Conservation (phyloP, 2,888 invertebrate species). For the Cheilosia vernalis region DNA sequence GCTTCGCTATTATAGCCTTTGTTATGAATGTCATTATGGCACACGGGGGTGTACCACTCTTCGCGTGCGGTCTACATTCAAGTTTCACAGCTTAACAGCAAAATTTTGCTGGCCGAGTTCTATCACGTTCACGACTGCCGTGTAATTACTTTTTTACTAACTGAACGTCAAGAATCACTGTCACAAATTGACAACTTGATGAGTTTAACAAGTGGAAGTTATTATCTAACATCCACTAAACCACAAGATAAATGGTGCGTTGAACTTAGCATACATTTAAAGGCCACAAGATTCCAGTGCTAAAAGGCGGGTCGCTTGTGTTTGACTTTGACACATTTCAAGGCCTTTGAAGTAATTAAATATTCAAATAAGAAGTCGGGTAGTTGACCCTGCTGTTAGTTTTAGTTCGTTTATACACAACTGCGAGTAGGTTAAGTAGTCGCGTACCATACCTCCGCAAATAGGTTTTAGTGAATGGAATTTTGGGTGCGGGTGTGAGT, state of each 20-base stretch:
- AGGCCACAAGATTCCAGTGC: slow-evolving; percentile 10
- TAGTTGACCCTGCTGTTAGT: slow-evolving; percentile 42
- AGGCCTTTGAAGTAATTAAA: slow-evolving; percentile 38
- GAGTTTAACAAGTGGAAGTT: not conserved
- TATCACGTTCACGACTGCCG: not conserved
- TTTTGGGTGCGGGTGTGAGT: slow-evolving; percentile 14
- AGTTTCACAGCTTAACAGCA: slow-evolving; percentile 16
- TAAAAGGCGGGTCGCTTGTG: slow-evolving; percentile 33
- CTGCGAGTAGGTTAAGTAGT: slow-evolving; percentile 12
- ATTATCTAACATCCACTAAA: slow-evolving; percentile 1
- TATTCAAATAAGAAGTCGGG: slow-evolving; percentile 16
- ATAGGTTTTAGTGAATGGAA: slow-evolving; percentile 39
- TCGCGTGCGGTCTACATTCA: slow-evolving; percentile 13
- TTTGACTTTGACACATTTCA: slow-evolving; percentile 70
- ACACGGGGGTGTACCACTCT: slow-evolving; percentile 11
- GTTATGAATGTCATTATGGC: slow-evolving; percentile 9
- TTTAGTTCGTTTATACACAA: not conserved
- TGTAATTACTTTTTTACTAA: slow-evolving; percentile 4
- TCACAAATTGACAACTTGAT: slow-evolving; percentile 40
- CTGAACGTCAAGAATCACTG: slow-evolving; percentile 47
- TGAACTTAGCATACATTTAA: slow-evolving; percentile 52
- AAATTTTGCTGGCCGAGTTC: not conserved
- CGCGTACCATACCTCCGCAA: slow-evolving; percentile 5
- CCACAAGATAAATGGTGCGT: slow-evolving; percentile 36
- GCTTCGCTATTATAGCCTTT: slow-evolving; percentile 4